Evolutionary conservation across 2,888 invertebrate genomes (phyloP), one percentile per base, ranked within the genome.

Genomic region (Nasonovia ribisnigri): DNA sequence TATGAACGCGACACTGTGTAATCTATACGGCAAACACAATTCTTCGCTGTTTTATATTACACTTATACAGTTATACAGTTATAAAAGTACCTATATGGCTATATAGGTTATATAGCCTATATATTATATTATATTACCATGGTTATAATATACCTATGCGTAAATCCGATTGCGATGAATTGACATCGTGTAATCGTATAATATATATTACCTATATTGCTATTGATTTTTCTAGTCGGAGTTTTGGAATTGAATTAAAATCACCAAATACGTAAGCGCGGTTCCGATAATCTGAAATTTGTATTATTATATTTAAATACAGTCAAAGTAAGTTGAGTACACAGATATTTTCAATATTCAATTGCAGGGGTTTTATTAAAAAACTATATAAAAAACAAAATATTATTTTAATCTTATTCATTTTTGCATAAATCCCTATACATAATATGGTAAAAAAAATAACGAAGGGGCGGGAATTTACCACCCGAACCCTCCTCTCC

Each of bases 211-310:
- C 57, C 3, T 60, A 51, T 46, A n/a, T n/a, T 43, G n/a, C 67
- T 48, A 29, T 48, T 92, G 94, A 89, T 93, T 94, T 84, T 92
- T 92, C 77, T 94, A 94, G 84, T 95, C 94, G n/a, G 95, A 93
- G 60, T 95, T 94, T 94, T 95, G 95, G 92, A 95, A 95, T 92
- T 95, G 95, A 84, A 95, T 95, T 29, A 95, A 93, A 46, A 95
- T 95, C 36, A 95, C 95, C 67, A 95, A 90, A 92, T 95, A 95
- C 5, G 95, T 95, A 36, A 95, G 94, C 60, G 95, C 95, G 13
- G 95, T 94, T 77, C 95, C 95, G 29, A 95, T 95, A 84, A 95
- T 94, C 95, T 95, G 92, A 93, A 95, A 95, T 77, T 93, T 88
- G n/a, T 86, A 93, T 51, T 36, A 51, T 51, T 88, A 36, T 4